Base-by-base conservation (phyloP, 2,888 invertebrate genomes). In the Isoperla grammatica region DNA sequence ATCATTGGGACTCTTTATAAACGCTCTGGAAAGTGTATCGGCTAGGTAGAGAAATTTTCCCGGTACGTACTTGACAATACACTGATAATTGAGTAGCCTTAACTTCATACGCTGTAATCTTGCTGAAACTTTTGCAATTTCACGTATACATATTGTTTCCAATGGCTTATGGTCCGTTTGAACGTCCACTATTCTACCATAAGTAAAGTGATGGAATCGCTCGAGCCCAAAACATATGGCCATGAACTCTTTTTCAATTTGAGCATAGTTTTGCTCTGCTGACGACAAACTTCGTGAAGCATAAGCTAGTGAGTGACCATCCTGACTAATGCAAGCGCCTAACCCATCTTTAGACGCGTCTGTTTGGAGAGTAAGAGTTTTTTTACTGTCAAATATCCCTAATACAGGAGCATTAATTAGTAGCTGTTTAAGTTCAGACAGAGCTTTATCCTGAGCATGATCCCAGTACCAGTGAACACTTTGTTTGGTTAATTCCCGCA, bases 311-410 rank as follows among this genome's bases (percentile, higher is more conserved):
- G 71, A 71, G 57, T 69, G 65, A 15, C 66, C 66, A 23, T 72
- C 65, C 64, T 72, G 72, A 8, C 71, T 49, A 6, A 72, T 58
- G 8, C 68, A 69, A 22, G 70, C 68, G 9, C 71, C 72, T n/a
- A 71, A 54, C 6, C 66, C 69, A 46, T 57, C 50, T 46, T 59
- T 60, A 15, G 67, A 67, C 8, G 67, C 66, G 66, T 71, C 70
- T 9, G 54, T 54, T 20, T 63, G 59, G 6, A 65, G 56, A 6
- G 15, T 9, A 64, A 46, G 35, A 22, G 40, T n/a, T n/a, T n/a
- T n/a, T n/a, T 59, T 13, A 37, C 37, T 49, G 20, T 54, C 48
- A 56, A 63, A 64, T 22, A 50, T 63, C 37, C 19, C 35, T 23
- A 64, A 42, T 6, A 50, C 60, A 15, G 64, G 64, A 11, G 62